Conservation (phyloP, 2,113 vertebrate genomes). For the Channa argus region DNA sequence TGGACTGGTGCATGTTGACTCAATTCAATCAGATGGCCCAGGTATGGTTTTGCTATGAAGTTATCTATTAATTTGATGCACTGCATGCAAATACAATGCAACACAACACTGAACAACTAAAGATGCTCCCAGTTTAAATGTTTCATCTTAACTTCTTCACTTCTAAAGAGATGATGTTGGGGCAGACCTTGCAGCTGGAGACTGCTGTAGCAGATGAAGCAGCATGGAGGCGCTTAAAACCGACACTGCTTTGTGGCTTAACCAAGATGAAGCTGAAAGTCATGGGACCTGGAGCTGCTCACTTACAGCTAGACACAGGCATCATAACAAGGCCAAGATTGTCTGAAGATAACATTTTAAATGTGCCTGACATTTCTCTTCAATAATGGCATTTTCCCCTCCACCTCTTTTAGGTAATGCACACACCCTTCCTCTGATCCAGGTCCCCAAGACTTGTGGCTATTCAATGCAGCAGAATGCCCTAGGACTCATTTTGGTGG, state of each 20-base stretch:
- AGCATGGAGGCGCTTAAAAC: slow-evolving; percentile 40
- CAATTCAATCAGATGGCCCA: neutral
- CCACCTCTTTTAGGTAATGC: slow-evolving; percentile 23
- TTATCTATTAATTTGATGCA: neutral
- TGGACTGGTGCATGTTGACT: neutral
- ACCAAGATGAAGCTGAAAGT: slow-evolving; percentile 53
- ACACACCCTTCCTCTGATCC: slow-evolving; percentile 12
- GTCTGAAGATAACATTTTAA: neutral
- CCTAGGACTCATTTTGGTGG: slow-evolving; percentile 42
- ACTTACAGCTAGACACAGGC: slow-evolving; percentile 56
- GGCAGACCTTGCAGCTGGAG: neutral
- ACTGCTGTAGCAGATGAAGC: neutral
- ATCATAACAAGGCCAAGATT: neutral
- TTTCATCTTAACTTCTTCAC: neutral
- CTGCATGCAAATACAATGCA: neutral
- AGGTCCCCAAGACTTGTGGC: slow-evolving; percentile 55
- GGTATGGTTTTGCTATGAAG: neutral
- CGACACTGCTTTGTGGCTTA: slow-evolving; percentile 48
- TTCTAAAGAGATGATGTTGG: neutral
- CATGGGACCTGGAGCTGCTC: slow-evolving; percentile 34
- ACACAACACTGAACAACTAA: no score
- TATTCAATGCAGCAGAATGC: slow-evolving; percentile 21
- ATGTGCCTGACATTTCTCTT: accelerated
- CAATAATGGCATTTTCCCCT: no score
- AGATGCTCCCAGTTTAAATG: no score